phyloP scores from a whole-genome alignment of 2,888 invertebrate genomes.

The Seira sanloemensis region DNA sequence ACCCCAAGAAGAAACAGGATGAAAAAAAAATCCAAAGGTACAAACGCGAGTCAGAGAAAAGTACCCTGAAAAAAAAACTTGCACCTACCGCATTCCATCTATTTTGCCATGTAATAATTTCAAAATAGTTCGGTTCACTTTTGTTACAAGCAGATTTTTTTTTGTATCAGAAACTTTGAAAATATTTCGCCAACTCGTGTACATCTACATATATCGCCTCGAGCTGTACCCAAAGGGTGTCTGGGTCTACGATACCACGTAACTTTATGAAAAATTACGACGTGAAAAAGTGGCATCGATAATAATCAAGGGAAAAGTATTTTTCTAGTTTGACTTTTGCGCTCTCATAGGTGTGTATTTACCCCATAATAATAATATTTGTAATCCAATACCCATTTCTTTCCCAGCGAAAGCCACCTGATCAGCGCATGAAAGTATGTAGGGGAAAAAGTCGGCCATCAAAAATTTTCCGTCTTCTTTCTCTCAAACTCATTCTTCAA shows the following conservation, averaged over 20 bases:
- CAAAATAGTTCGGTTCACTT: slow-evolving; percentile 53
- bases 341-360: neutral
- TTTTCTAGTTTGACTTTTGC: neutral
- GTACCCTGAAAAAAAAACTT: slow-evolving; percentile 37
- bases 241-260: neutral
- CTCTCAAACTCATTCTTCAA: no score
- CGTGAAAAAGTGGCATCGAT: no score
- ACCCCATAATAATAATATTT: neutral
- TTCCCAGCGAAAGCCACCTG: neutral
- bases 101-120: slow-evolving; percentile 42
- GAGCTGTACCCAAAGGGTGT: slow-evolving; percentile 9
- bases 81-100: slow-evolving; percentile 63
- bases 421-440: neutral
- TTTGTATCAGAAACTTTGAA: neutral
- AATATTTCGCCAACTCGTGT: neutral
- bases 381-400: no score
- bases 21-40: slow-evolving; percentile 22
- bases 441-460: no score
- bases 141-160: neutral
- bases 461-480: no score
- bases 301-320: no score
- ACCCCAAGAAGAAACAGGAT: neutral
- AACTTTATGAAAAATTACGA: neutral
- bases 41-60: neutral
- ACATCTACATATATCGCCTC: neutral